Evolutionary conservation across 1,140 invertebrate species (phyloP).

Genomic region (Harlomillsia oculata): DNA sequence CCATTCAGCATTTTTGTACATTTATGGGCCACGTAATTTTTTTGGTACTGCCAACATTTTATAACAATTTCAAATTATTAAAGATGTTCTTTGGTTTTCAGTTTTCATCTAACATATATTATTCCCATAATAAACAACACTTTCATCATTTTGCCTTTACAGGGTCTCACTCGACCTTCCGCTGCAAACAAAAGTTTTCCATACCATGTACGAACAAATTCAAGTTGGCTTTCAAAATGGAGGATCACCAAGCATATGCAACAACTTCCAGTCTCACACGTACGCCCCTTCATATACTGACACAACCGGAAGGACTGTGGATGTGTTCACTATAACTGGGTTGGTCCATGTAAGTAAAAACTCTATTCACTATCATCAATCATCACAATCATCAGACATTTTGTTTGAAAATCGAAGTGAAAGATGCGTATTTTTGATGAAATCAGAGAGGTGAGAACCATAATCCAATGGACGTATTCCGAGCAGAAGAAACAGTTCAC

Average conservation of each 20-base stretch:
- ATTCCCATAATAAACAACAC: too few species aligned
- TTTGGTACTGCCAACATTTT: conserved; percentile 47
- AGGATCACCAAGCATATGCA: conserved; percentile 46
- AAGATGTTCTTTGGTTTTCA: not conserved
- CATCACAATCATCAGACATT: not conserved
- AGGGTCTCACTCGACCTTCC: conserved; percentile 68
- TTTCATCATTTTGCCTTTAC: not conserved
- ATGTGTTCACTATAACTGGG: conserved; percentile 35
- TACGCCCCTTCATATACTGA: conserved; percentile 47
- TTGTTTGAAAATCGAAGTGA: not conserved
- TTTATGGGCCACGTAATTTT: conserved; percentile 71
- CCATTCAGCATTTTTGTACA: conserved; percentile 62
- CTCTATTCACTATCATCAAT: not conserved
- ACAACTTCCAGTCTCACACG: conserved; percentile 52
- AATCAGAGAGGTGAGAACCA: not conserved
- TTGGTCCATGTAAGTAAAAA: conserved; percentile 33
- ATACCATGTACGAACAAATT: conserved; percentile 70
- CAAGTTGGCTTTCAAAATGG: conserved; percentile 52
- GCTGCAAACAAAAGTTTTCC: conserved; percentile 76
- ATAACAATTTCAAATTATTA: not conserved
- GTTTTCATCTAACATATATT: not conserved
- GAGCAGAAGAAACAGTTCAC: conserved; percentile 1
- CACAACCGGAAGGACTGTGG: conserved; percentile 21
- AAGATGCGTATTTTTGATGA: not conserved
- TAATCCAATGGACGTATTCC: conserved; percentile 31